Evolutionary conservation across 2,797 vertebrate species (phyloP).

Genomic region (Anguilla pacifica): DNA sequence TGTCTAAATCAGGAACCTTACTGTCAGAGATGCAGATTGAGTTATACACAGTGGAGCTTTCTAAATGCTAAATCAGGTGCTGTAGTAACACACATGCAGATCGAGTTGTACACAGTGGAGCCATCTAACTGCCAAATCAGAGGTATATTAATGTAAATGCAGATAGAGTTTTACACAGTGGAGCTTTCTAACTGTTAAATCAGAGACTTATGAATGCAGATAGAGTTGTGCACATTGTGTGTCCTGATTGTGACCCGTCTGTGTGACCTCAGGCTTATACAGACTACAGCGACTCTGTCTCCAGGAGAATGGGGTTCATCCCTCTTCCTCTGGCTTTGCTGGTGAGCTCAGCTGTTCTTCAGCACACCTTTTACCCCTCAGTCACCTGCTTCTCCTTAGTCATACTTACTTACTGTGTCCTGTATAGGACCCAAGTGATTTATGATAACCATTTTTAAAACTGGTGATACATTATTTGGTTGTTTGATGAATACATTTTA

Average conservation of each 20-base stretch:
- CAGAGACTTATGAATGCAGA: no score
- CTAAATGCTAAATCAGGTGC: no score
- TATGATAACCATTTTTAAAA: not conserved
- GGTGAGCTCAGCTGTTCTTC: conserved; percentile 71
- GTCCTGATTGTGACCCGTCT: conserved; percentile 34
- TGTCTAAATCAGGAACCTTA: no score
- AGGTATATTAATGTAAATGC: no score
- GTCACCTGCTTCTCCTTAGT: not conserved
- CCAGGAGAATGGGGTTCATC: conserved; percentile 98
- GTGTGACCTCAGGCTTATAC: conserved; percentile 85
- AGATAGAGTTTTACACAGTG: not conserved
- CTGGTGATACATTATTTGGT: not conserved
- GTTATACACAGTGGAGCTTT: no score
- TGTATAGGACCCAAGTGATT: not conserved
- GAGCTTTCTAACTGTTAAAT: no score
- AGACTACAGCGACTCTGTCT: conserved; percentile 97
- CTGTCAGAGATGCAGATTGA: no score
- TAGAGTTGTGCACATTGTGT: not conserved
- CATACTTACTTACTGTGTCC: not conserved
- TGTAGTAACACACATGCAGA: no score
- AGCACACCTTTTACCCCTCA: not conserved
- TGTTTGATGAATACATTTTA: not conserved
- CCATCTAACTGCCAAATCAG: no score
- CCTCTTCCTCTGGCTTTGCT: conserved; percentile 93
- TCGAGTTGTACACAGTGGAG: no score